These are phyloP conservation scores for Andrena marginata DNA, from an alignment of 2,888 invertebrate species.

Conservation along the genomic window DNA sequence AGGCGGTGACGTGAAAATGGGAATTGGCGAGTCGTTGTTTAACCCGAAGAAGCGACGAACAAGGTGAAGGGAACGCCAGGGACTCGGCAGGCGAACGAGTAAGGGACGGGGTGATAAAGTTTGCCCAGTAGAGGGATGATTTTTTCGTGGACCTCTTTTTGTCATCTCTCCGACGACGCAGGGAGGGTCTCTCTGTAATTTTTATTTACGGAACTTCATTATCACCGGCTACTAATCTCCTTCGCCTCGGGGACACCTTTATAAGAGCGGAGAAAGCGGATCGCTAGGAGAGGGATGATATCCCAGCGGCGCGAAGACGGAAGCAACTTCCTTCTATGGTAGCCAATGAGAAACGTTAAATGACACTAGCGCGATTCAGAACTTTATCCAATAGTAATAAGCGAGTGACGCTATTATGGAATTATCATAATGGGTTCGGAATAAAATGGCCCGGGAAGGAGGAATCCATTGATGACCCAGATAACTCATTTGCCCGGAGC, in stretches of 20 bases:
- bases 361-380: conserved; percentile 13
- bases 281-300: conserved; percentile 19
- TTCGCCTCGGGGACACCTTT: conserved; percentile 30
- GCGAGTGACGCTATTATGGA: not conserved
- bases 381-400: conserved; percentile 31
- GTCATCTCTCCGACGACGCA: conserved; percentile 16
- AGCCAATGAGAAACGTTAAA: conserved; percentile 27
- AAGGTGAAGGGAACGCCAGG: not conserved
- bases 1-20: not conserved
- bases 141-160: conserved; percentile 42
- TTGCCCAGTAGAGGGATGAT: conserved; percentile 63
- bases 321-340: conserved; percentile 26
- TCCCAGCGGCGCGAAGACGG: not conserved
- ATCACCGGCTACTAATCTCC: conserved; percentile 67
- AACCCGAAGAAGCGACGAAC: conserved; percentile 31
- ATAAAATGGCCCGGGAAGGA: not conserved
- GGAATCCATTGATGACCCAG: not conserved
- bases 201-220: conserved; percentile 76
- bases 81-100: conserved; percentile 51
- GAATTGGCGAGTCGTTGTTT: conserved; percentile 35
- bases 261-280: conserved; percentile 13
- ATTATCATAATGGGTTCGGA: conserved; percentile 3
- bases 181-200: conserved; percentile 66
- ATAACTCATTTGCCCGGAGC: not conserved
- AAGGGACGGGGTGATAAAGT: conserved; percentile 77